phyloP scores from a whole-genome alignment of 2,888 invertebrate genomes.

The Onchidella celtica region DNA sequence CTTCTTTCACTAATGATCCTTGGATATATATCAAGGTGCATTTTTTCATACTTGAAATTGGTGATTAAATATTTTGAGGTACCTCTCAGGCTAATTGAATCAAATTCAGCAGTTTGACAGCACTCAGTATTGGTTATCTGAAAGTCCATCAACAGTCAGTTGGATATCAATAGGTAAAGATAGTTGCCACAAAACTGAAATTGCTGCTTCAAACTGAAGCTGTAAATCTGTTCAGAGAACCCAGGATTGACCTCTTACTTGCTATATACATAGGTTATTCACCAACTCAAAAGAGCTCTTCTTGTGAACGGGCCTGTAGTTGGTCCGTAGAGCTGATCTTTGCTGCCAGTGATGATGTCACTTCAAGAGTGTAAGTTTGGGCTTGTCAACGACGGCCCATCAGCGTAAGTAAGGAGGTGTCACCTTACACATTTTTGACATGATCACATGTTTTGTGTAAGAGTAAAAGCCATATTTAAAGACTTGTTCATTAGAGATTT shows the following conservation, averaged over 20 bases:
- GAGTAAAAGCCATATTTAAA: too few relatives aligned
- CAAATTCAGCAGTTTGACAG: too few relatives aligned
- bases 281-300: slow-evolving; percentile 38
- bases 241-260: slow-evolving; percentile 49
- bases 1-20: too few relatives aligned
- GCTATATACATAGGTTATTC: slow-evolving; percentile 51
- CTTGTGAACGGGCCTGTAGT: slow-evolving; percentile 29
- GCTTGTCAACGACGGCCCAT: slow-evolving; percentile 32
- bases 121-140: too few relatives aligned
- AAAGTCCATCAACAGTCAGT: too few relatives aligned
- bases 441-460: neutral
- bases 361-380: slow-evolving; percentile 38
- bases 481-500: too few relatives aligned
- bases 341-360: slow-evolving; percentile 31
- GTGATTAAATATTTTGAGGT: too few relatives aligned
- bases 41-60: too few relatives aligned
- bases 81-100: too few relatives aligned
- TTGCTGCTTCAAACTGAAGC: neutral
- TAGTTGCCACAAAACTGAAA: too few relatives aligned
- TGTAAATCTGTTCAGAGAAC: slow-evolving; percentile 21
- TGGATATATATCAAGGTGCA: too few relatives aligned
- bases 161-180: too few relatives aligned
- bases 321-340: slow-evolving; percentile 40
- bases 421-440: slow-evolving; percentile 3
- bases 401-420: slow-evolving; percentile 46